phyloP scores from a whole-genome alignment of 2,888 invertebrate species.

The Calliphora vomitoria region DNA sequence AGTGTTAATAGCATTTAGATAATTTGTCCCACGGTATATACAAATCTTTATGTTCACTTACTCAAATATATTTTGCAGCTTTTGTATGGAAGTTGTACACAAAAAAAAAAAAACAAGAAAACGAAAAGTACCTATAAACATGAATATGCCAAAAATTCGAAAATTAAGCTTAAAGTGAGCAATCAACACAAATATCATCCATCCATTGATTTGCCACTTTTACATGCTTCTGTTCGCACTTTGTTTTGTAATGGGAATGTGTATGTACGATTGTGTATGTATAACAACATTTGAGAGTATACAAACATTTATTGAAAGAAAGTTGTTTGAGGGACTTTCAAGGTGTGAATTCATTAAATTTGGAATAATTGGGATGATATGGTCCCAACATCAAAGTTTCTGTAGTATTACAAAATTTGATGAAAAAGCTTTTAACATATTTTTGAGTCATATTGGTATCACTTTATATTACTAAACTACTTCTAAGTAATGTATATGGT shows the following conservation, averaged over 20 bases:
- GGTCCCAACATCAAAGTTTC: no score
- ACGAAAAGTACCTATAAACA: conserved; percentile 38
- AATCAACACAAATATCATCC: conserved; percentile 61
- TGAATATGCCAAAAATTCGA: conserved; percentile 61
- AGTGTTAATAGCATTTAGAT: no score
- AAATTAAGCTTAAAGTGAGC: conserved; percentile 70
- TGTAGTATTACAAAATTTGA: no score
- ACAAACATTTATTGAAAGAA: conserved; percentile 29
- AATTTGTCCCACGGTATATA: neutral
- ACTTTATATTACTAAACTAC: no score
- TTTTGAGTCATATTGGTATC: no score
- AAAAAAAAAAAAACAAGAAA: neutral
- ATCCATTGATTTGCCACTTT: conserved; percentile 58
- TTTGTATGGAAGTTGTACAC: neutral
- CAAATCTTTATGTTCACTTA: neutral
- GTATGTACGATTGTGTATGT: conserved; percentile 7
- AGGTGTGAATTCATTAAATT: conserved; percentile 12
- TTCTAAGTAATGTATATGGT: no score
- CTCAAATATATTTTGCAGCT: neutral
- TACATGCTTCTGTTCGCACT: conserved; percentile 35
- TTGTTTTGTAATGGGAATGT: conserved; percentile 22
- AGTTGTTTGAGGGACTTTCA: neutral
- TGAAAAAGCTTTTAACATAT: no score
- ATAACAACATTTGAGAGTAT: neutral
- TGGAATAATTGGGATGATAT: no score